Base-by-base conservation (phyloP, 2,797 vertebrate species). In the Glyptemys insculpta region DNA sequence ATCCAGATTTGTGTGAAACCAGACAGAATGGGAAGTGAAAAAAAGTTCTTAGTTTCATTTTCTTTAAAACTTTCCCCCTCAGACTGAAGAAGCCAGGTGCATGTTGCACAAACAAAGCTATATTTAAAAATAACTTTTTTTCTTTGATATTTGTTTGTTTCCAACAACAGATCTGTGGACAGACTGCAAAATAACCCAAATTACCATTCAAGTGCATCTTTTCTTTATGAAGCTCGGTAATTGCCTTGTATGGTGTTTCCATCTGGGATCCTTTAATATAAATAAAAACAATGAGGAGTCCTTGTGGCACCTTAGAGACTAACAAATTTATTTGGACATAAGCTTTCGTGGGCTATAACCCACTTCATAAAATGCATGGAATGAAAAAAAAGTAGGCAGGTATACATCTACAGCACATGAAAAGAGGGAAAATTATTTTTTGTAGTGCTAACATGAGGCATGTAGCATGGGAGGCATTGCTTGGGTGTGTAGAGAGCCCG, bases 21-120 rank as follows among this genome's bases (percentile, higher is more conserved):
- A 94, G 94, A 94, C 94, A 80, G 85, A 94, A 88, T 3, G 86
- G 87, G 97, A 97, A 97, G 86, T 82, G 94, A 97, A 93, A 97
- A 93, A 96, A 79, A 88, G 49, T 87, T 83, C 83, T 41, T 49
- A 10, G 0, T 59, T 0, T 49, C 25, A 0, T 34, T 85, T 52
- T 62, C 57, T 37, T 78, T 37, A 74, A 0, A 31, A 76, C 91
- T 90, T 93, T 57, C 84, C 59, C 6, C 47, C 78, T 0, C 34
- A 27, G 62, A 59, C 72, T 41, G 83, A 34, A 59, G 16, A 44
- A 14, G 49, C 57, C 96, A 96, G 96, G 92, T 97, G 97, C 84
- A 15, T 5, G 14, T 78, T 89, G 91, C 87, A 88, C 85, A 91
- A 92, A 90, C 47, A 83, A 74, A 80, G 19, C 53, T 81, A 1